These are phyloP conservation scores for Eidolon helvum DNA, from an alignment of 2,113 vertebrate species.

Conservation along the genomic window DNA sequence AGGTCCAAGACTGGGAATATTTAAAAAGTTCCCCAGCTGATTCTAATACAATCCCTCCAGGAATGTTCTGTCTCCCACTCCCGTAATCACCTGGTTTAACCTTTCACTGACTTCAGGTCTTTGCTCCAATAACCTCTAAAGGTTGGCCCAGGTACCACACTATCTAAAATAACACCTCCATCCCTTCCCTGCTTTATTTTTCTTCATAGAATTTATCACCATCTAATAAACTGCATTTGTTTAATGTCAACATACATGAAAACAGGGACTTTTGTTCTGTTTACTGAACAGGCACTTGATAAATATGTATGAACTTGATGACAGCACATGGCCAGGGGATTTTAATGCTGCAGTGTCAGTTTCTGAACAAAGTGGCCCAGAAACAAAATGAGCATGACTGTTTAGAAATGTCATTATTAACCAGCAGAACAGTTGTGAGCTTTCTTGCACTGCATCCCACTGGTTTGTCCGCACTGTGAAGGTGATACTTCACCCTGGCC, in stretches of 20 bases:
- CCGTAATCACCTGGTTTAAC: neutral
- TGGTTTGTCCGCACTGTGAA: too few relatives aligned
- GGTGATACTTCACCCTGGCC: rapidly evolving
- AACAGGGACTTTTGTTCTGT: neutral
- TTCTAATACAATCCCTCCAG: neutral
- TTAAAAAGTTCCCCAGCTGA: neutral
- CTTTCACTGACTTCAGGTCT: neutral
- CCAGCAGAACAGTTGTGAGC: neutral
- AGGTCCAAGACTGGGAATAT: neutral
- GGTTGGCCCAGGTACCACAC: neutral
- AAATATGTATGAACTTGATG: neutral
- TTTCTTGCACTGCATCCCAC: rapidly evolving
- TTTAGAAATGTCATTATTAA: neutral
- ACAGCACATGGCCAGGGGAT: neutral
- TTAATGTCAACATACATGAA: neutral
- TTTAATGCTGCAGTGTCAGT: neutral
- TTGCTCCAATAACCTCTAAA: neutral
- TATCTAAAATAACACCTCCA: neutral
- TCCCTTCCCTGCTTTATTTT: neutral
- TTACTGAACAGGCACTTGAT: neutral
- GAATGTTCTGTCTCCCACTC: neutral
- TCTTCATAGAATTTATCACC: neutral
- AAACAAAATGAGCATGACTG: neutral
- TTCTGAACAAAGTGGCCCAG: neutral
- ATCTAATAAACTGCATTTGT: neutral